These are phyloP conservation scores for Heteromurus nitidus DNA, from an alignment of 2,888 invertebrate species.

Conservation along the genomic window DNA sequence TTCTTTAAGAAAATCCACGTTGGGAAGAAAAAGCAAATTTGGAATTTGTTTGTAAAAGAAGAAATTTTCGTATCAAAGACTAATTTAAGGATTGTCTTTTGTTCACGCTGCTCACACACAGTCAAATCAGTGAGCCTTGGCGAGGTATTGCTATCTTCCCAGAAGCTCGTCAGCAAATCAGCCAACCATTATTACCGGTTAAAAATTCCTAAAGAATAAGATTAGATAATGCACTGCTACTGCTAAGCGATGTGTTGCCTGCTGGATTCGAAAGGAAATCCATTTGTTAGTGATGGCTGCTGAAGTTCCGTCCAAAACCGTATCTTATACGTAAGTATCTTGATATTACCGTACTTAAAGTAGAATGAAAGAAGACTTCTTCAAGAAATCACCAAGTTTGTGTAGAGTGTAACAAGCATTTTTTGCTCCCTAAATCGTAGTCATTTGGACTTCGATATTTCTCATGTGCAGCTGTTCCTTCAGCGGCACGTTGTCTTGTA, in stretches of 20 bases:
- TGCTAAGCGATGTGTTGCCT: no score
- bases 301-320: no score
- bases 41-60: no score
- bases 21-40: not conserved
- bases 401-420: constrained; percentile 2
- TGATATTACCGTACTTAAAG: no score
- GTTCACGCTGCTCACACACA: constrained; percentile 1
- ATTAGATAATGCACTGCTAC: not conserved
- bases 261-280: not conserved
- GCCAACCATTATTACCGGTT: constrained; percentile 19
- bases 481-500: not conserved
- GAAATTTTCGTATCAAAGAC: no score
- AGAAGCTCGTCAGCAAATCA: constrained; percentile 28
- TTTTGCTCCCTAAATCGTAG: constrained; percentile 1
- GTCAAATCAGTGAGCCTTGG: not conserved
- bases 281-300: no score
- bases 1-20: not conserved
- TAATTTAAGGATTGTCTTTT: no score
- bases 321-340: no score
- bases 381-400: constrained; percentile 1
- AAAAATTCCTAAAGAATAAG: not conserved
- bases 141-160: constrained; percentile 4
- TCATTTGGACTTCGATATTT: constrained; percentile 24
- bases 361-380: constrained; percentile 14
- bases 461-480: constrained; percentile 13